Evolutionary conservation across 2,113 vertebrate genomes (phyloP).

Genomic region (Tyto alba): DNA sequence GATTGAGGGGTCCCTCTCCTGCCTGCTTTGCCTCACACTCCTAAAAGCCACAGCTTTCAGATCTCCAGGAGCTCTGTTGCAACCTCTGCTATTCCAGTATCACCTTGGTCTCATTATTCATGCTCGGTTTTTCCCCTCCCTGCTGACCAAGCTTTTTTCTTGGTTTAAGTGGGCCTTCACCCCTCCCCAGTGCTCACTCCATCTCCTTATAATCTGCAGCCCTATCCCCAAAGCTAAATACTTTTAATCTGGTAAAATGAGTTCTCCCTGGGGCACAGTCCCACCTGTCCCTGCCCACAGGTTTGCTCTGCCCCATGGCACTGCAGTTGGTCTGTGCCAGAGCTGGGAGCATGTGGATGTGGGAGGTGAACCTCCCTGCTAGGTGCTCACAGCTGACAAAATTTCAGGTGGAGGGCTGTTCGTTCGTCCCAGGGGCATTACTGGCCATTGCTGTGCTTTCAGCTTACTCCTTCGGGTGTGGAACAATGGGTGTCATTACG

Average conservation of each 20-base stretch:
- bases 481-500: background rate
- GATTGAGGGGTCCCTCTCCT: fast-evolving
- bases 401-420: background rate
- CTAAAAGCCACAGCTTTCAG: background rate
- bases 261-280: background rate
- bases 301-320: background rate
- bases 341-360: fast-evolving
- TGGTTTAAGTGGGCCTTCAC: background rate
- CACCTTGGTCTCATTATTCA: background rate
- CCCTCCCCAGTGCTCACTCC: background rate
- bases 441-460: background rate
- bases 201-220: background rate
- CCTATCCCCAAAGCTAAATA: background rate
- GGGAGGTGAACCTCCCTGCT: fast-evolving
- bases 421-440: background rate
- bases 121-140: background rate
- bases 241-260: fast-evolving
- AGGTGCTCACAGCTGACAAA: background rate
- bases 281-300: fast-evolving
- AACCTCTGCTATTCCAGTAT: background rate
- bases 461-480: background rate
- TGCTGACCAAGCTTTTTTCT: background rate
- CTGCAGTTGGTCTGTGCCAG: fast-evolving
- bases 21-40: fast-evolving
- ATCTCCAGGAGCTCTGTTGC: background rate